Base-by-base conservation (phyloP, 2,888 invertebrate genomes). In the Hypomecis punctinalis region DNA sequence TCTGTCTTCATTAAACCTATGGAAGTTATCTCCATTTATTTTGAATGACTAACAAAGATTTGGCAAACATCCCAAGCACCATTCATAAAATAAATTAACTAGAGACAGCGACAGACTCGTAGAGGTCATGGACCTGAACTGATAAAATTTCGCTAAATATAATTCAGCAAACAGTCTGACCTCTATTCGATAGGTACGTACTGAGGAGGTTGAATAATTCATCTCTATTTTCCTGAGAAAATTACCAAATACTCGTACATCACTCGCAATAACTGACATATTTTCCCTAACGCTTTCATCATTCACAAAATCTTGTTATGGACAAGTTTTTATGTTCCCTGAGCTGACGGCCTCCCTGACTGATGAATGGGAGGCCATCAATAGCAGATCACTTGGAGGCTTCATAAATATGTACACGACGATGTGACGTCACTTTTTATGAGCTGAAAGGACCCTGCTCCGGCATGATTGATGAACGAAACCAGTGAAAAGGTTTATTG, bases 361-460 rank as follows among this genome's bases (percentile, higher is more conserved):
- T 87, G 90, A 91, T 88, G 88, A 89, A 91, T 90, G 88, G 82
- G 74, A 72, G 77, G 74, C 86, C 84, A 87, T 91, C 90, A 85
- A 85, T 84, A 79, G 84, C 90, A 89, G 88, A 86, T 86, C 88
- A 86, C 86, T 89, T 79, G 85, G 80, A 78, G 80, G 81, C 85
- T 88, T 91, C 89, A 91, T 91, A 91, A 92, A 91, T 91, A 91
- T 91, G 90, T 91, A 90, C 88, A 85, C 78, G 82, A 81, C 80
- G 81, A 80, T 84, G 82, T 89, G 85, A 85, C 84, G 83, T 86
- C 86, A 83, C 78, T 90, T 90, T 90, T 91, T 90, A 84, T 83
- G 79, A 78, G 81, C 79, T 79, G 74, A 80, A 84, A 81, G 80
- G 80, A 80, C 77, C 77, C 78, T 56, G 75, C 75, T 73, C 70